Evolutionary conservation across 2,888 invertebrate genomes (phyloP), one percentile per base, ranked within the genome.

Genomic region (Chouioia cunea): DNA sequence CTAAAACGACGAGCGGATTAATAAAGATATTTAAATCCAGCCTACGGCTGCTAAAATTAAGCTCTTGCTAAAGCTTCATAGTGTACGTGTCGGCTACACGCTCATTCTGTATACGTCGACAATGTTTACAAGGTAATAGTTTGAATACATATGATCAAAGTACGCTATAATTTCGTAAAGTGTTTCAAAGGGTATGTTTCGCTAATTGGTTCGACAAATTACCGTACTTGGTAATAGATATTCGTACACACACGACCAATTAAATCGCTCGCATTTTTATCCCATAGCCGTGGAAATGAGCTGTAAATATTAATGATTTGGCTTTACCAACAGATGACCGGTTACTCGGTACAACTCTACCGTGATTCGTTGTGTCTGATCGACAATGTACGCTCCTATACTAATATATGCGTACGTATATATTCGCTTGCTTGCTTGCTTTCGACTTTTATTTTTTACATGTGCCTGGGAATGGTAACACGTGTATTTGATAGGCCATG

Each of bases 1-100:
- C n/a, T 63, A 53, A 63, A 53, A 44, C 63, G 63, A 63, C 53
- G 16, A 53, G 63, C 48, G 65, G 58, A 58, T 65, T 52, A 65
- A 65, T 60, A 48, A 20, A 52, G 63, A 52, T 53, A 66, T 52
- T 66, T 43, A 66, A 57, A 66, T 59, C 57, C 57, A 53, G 46
- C 48, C 15, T 18, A 22, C 46, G 27, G 27, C 27, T 8, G 44
- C 43, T 36, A 43, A 57, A 65, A 50, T 65, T 50, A 59, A 66
- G 58, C 46, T 16, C 52, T 23, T 23, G 44, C 20, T 15, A 27
- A 27, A 27, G 27, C 6, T 27, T 27, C 27, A 6, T 6, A 27
- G 16, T 3, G 52, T 16, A 14, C 16, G 54, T 16, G 22, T 0
- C 27, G n/a, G 43, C 14, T 4, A 6, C 3, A 47, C 36, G 20